Percentiles rank a stretch among this genome's conserved stretches.
Conservation (phyloP, 23 tunicate genomes). For the Oikopleura dioica region DNA sequence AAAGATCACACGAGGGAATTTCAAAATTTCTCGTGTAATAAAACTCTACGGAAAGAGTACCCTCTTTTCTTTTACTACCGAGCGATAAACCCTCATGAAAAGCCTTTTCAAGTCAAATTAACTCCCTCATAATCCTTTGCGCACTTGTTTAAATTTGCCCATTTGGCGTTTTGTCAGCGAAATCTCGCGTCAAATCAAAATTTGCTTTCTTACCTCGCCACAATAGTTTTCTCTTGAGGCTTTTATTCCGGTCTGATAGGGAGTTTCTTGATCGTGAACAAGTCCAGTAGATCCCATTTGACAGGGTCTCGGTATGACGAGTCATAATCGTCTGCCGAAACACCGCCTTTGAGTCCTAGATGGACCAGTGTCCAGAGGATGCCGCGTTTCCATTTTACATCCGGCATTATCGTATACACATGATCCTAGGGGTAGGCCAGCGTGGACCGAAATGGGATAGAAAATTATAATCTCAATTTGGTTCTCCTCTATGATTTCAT, state of each 20-base stretch:
- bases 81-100: too few species aligned
- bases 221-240: neutral
- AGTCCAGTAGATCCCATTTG: constrained; percentile 6
- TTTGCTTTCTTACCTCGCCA: neutral
- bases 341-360: neutral
- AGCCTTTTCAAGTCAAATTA: too few species aligned
- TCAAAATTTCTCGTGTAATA: too few species aligned
- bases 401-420: constrained; percentile 12
- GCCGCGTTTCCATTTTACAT: constrained; percentile 11
- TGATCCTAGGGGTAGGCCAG: neutral
- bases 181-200: too few species aligned
- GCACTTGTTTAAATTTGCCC: too few species aligned
- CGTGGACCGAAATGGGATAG: neutral
- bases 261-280: neutral
- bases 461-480: neutral
- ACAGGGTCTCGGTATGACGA: too few species aligned
- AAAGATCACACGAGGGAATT: too few species aligned
- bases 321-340: neutral
- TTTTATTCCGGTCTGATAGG: constrained; percentile 1
- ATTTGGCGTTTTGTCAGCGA: too few species aligned
- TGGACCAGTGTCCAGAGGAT: constrained; percentile 12
- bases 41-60: too few species aligned
- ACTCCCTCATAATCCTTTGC: too few species aligned
- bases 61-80: too few species aligned
- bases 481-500: neutral